Evolutionary conservation across 2,888 invertebrate genomes (phyloP).

Genomic region (Tortricodes alternella): DNA sequence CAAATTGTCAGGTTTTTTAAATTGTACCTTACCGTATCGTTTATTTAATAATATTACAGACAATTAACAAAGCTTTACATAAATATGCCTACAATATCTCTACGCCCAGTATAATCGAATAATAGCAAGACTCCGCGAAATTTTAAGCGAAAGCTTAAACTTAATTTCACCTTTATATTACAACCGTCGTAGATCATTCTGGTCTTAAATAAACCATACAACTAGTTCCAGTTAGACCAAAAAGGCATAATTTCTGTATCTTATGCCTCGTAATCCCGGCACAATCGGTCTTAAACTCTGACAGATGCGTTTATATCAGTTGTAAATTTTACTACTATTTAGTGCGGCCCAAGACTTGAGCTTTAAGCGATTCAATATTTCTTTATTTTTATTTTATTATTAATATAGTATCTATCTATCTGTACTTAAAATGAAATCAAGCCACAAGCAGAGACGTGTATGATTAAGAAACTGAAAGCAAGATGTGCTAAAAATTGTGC

Average conservation of each 20-base stretch:
- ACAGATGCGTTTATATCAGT: constrained; percentile 43
- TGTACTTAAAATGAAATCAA: too few relatives aligned
- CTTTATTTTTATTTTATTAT: too few relatives aligned
- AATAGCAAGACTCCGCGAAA: not conserved
- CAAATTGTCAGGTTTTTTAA: too few relatives aligned
- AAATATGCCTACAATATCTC: too few relatives aligned
- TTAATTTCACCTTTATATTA: not conserved
- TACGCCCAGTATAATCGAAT: too few relatives aligned
- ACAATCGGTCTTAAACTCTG: constrained; percentile 39
- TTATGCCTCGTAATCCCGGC: constrained; percentile 32
- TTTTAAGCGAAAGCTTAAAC: not conserved
- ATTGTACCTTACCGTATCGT: too few relatives aligned
- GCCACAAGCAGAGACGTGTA: too few relatives aligned
- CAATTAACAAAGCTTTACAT: too few relatives aligned
- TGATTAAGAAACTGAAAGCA: too few relatives aligned
- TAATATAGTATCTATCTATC: too few relatives aligned
- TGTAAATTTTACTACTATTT: constrained; percentile 37
- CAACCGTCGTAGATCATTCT: not conserved
- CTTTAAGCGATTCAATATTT: not conserved
- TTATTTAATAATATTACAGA: too few relatives aligned
- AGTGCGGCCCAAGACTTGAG: constrained; percentile 23
- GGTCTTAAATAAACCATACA: constrained; percentile 5
- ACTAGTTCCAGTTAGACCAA: constrained; percentile 21
- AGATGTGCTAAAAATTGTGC: too few relatives aligned
- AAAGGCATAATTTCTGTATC: constrained; percentile 31